Conservation (phyloP, 2,113 vertebrate genomes). For the Penelope pileata region DNA sequence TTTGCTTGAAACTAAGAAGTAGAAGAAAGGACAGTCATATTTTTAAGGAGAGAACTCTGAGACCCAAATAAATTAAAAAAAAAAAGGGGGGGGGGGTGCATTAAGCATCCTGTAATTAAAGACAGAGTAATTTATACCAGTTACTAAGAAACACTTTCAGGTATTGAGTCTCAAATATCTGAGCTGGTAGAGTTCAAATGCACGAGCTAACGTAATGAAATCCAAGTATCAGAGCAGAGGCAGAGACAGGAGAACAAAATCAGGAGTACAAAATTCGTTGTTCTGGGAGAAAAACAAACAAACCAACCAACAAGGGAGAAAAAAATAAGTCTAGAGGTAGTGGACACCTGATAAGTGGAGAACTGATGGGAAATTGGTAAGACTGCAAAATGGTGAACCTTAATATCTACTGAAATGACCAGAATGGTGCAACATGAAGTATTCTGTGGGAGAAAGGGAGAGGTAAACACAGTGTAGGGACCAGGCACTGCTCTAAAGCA, state of each 20-base stretch:
- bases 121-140: not conserved
- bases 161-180: not conserved
- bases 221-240: not conserved
- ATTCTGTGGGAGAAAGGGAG: not conserved
- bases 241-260: not conserved
- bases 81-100: no score
- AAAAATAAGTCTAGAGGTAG: not conserved
- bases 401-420: not conserved
- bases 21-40: not conserved
- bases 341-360: not conserved
- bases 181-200: not conserved
- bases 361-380: not conserved
- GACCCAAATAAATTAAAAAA: not conserved
- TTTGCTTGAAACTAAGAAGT: not conserved
- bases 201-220: not conserved
- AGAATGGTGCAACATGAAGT: not conserved
- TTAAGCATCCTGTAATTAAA: not conserved
- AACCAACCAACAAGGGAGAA: no score
- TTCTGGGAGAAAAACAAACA: rapidly evolving
- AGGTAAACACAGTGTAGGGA: not conserved
- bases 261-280: not conserved
- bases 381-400: not conserved
- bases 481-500: not conserved
- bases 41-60: not conserved
- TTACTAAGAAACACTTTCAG: not conserved